Conservation (phyloP, 2,113 vertebrate species). For the Polypterus bichir region DNA sequence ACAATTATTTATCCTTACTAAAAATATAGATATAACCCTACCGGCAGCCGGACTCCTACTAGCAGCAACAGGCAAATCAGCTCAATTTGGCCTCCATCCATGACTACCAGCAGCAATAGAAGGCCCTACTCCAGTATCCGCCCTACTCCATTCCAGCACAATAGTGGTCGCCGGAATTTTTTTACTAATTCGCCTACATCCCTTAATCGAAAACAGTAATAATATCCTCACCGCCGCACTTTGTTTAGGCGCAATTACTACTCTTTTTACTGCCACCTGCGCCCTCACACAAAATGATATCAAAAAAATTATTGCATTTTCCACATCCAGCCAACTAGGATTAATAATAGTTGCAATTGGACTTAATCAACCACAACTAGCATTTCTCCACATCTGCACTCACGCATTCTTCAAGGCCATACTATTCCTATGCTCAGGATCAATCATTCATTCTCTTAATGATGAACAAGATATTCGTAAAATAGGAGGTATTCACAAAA, state of each 20-base stretch:
- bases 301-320: slow-evolving; percentile 30
- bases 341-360: slow-evolving; percentile 27
- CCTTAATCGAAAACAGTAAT: slow-evolving; percentile 11
- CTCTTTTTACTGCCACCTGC: slow-evolving; percentile 17
- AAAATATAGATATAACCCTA: background rate
- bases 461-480: slow-evolving; percentile 26
- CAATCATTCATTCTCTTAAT: slow-evolving; percentile 22
- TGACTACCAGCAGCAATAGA: slow-evolving; percentile 23
- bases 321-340: slow-evolving; percentile 28
- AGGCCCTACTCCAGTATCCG: slow-evolving; percentile 24
- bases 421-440: slow-evolving; percentile 21
- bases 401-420: slow-evolving; percentile 25
- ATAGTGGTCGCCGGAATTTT: slow-evolving; percentile 22
- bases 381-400: slow-evolving; percentile 24
- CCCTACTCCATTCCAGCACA: slow-evolving; percentile 25
- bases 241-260: slow-evolving; percentile 20
- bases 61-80: slow-evolving; percentile 20
- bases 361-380: slow-evolving; percentile 22
- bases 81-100: slow-evolving; percentile 23
- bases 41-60: slow-evolving; percentile 15
- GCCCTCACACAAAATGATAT: slow-evolving; percentile 25
- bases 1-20: background rate
- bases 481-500: slow-evolving; percentile 17
- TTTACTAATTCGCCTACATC: slow-evolving; percentile 14
- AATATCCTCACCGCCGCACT: slow-evolving; percentile 1